A percentile compares a stretch with the other conserved stretches of the same genome.
Evolutionary conservation across 2,888 invertebrate species (phyloP).

Genomic region (Pristionchus entomophagus): DNA sequence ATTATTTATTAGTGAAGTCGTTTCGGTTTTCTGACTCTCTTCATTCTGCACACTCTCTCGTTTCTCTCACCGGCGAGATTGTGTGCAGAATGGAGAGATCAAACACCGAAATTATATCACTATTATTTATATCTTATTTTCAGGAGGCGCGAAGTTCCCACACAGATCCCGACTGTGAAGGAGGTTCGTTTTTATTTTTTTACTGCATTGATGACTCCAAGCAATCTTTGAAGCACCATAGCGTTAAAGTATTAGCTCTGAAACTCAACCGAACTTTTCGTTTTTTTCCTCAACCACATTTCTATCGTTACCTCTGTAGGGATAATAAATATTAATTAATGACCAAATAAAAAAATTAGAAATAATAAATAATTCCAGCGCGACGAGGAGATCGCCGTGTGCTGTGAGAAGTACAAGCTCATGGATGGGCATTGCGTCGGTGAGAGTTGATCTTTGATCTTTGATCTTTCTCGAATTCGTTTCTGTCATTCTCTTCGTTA

Average conservation of each 20-base stretch:
- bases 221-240: not conserved
- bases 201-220: not conserved
- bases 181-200: not conserved
- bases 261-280: not conserved
- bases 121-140: not conserved
- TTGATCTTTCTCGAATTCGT: slow-evolving; percentile 21
- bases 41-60: not conserved
- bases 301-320: not conserved
- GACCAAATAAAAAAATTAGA: not conserved
- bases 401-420: slow-evolving; percentile 3
- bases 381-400: slow-evolving; percentile 4
- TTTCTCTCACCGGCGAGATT: no score
- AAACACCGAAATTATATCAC: not conserved
- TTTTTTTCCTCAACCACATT: no score
- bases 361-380: not conserved
- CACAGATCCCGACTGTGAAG: not conserved
- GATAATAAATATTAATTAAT: not conserved
- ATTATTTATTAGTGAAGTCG: not conserved
- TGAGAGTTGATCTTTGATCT: not conserved
- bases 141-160: not conserved
- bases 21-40: not conserved
- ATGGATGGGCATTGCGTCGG: not conserved
- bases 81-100: not conserved
- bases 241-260: not conserved
- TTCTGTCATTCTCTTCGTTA: no score